Base-by-base conservation (phyloP, 1,140 invertebrate species). In the Drosophila kepulauana region DNA sequence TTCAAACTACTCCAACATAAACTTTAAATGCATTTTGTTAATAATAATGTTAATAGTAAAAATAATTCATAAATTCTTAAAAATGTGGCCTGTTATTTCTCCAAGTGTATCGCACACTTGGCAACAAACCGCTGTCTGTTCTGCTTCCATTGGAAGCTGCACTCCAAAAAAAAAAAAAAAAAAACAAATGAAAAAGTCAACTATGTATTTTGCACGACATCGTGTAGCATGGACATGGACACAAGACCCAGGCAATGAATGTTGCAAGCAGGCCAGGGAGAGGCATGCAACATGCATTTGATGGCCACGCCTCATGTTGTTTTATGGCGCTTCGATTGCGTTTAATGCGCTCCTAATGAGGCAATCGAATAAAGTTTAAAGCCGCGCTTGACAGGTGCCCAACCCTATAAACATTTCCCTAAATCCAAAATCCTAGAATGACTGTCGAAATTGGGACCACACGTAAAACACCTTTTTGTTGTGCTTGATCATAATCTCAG, bases 321-420 rank as follows among this genome's bases (percentile, higher is more conserved):
- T 46, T 69, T 56, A 67, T 58, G 51, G 62, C 49, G 46, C 63
- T 33, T 70, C 11, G 7, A 51, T 51, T 30, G 35, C 10, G n/a
- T 28, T 51, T 59, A 51, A 72, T 61, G 35, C 30, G 25, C 33
- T 15, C 51, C 38, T 75, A 75, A 75, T 71, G 73, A 76, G 68
- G 10, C 45, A 51, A 43, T 16, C 65, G 63, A 58, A 75, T 51
- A 46, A 69, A 63, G 65, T 58, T 67, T 38, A 69, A 33, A 45
- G 10, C 57, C n/a, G 3, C 10, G n/a, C 16, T 70, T 48, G 52
- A 59, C 70, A 74, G 64, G 56, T 68, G 49, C 46, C 56, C 38
- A 8, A 20, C 20, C 52, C 25, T 52, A 25, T 43, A 35, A n/a
- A 59, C 15, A 30, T 41, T 7, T 25, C 5, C 30, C 20, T 4